Evolutionary conservation across 2,113 vertebrate genomes (phyloP).

Genomic region (Oncorhynchus nerka): DNA sequence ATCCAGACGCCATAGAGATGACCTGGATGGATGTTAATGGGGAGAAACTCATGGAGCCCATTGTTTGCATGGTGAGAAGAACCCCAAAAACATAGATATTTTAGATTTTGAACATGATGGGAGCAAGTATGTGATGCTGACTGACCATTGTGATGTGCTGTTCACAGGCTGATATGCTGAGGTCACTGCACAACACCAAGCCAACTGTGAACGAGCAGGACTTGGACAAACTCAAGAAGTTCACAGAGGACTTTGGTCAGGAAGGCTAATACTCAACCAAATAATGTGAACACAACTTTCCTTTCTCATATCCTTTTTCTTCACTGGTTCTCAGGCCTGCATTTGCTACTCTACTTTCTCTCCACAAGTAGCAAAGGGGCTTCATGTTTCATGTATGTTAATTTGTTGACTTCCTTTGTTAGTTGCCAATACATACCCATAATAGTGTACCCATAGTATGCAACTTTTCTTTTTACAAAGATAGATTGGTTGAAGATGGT

Average conservation of each 20-base stretch:
- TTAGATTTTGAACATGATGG: too few species aligned
- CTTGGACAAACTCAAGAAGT: conserved; percentile 87
- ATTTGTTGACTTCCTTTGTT: background rate
- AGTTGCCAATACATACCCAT: background rate
- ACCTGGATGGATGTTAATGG: conserved; percentile 89
- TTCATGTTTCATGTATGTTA: background rate
- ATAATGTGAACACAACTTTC: background rate
- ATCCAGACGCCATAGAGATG: conserved; percentile 83
- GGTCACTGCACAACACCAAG: conserved; percentile 80
- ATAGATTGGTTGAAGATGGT: background rate
- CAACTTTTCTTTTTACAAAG: background rate
- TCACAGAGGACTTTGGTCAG: conserved; percentile 94
- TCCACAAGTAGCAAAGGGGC: background rate
- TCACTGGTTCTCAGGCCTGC: background rate
- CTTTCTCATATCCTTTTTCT: background rate
- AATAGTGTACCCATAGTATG: background rate
- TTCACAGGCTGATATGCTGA: conserved; percentile 84
- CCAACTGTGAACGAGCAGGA: conserved; percentile 93
- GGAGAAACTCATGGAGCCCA: conserved; percentile 87
- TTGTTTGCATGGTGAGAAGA: conserved; percentile 83
- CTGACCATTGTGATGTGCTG: background rate
- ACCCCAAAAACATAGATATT: too few species aligned
- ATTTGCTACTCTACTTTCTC: conserved; percentile 8
- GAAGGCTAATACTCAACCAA: conserved; percentile 77
- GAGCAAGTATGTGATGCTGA: too few species aligned